phyloP scores from a whole-genome alignment of 2,113 vertebrate species.

The Lamprotornis superbus region DNA sequence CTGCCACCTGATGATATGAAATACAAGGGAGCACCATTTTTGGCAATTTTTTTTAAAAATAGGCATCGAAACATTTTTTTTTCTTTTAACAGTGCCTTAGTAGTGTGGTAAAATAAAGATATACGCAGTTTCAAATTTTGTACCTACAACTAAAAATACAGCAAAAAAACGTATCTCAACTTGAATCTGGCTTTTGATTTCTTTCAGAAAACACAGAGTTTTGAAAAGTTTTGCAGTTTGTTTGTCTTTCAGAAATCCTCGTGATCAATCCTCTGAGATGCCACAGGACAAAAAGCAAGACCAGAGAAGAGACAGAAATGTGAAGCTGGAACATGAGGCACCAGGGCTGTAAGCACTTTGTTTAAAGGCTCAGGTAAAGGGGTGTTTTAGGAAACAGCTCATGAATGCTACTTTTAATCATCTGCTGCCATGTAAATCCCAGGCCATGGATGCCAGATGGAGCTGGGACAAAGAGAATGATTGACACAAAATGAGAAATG shows the following conservation, averaged over 20 bases:
- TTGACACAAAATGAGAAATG: neutral
- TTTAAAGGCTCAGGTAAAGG: neutral
- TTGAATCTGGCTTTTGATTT: neutral
- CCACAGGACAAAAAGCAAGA: neutral
- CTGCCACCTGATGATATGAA: neutral
- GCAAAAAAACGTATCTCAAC: neutral
- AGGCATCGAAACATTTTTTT: neutral
- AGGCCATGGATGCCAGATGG: neutral
- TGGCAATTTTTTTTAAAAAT: neutral
- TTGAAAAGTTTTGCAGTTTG: neutral
- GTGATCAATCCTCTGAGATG: neutral
- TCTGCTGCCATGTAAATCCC: conserved; percentile 14
- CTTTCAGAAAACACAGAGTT: neutral
- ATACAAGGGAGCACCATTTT: neutral
- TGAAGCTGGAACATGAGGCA: neutral
- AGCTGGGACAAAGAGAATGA: neutral
- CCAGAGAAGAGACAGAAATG: neutral
- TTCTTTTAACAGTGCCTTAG: neutral
- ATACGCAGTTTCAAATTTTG: neutral
- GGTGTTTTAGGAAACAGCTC: neutral
- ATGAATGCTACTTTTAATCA: neutral
- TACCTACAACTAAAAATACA: neutral
- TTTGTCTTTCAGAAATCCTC: neutral
- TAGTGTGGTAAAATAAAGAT: neutral
- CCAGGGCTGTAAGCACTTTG: neutral